Evolutionary conservation across 2,888 invertebrate genomes (phyloP), one percentile per base, ranked within the genome.

Genomic region (Sphecodes monilicornis): DNA sequence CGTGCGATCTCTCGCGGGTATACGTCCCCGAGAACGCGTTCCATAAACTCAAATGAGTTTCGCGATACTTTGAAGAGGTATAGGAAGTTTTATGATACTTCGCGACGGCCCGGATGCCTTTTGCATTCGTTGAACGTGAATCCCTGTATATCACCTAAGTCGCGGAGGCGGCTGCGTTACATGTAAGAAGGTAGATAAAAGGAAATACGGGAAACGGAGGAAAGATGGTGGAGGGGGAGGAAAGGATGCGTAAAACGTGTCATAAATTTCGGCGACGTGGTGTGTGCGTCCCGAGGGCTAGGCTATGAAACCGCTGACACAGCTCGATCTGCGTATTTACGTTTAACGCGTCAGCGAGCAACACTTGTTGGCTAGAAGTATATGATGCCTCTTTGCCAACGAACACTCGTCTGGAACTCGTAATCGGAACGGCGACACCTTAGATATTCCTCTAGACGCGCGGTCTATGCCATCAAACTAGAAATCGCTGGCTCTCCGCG

Each of bases 31-130:
- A 69, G 77, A 83, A 88, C 81, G 85, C 66, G 69, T 81, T 83
- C 70, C 83, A 83, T 81, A 85, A 88, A 88, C 78, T 80, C 78
- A 77, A 79, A 86, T 79, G 86, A 86, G 82, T 84, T 88, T 88
- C 71, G 82, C 80, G 82, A 86, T 84, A 84, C 80, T 86, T 70
- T 79, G 80, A 78, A 76, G 84, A 84, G 66, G 78, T 86, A 86
- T 81, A 78, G 80, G 79, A 80, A 81, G 88, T 84, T 88, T 88
- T 88, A 88, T 74, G 86, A 86, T 81, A 74, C 68, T 78, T 68
- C 71, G 69, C 22, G 50, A 78, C 70, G 77, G 64, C 46, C 29
- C 71, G 79, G 86, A 79, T 79, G 81, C 78, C 77, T 84, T 84
- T 81, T 50, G 78, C 68, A 77, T 88, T 86, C 86, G 81, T 78